phyloP scores from a whole-genome alignment of 2,113 vertebrate species.

The Pygathrix nemaeus region DNA sequence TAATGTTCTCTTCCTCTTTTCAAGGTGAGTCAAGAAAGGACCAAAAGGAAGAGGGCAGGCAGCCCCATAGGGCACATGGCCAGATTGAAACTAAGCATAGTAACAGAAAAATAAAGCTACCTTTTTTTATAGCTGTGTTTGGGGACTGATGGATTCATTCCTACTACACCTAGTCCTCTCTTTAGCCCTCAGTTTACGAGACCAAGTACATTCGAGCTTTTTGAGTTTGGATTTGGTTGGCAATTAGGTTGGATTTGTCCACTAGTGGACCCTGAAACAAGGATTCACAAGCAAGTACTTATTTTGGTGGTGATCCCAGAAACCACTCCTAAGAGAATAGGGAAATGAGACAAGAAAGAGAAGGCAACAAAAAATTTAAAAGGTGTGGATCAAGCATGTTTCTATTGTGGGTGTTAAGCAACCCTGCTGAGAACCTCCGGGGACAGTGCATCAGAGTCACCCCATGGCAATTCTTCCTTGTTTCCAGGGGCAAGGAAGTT shows the following conservation, averaged over 20 bases:
- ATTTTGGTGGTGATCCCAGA: background rate
- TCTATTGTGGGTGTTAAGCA: background rate
- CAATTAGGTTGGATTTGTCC: background rate
- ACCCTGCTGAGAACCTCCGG: background rate
- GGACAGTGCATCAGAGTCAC: background rate
- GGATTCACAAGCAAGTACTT: background rate
- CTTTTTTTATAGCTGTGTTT: background rate
- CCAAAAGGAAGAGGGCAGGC: background rate
- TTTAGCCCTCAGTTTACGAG: background rate
- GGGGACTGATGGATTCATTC: background rate
- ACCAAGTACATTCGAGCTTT: background rate
- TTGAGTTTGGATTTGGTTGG: background rate
- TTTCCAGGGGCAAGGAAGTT: background rate
- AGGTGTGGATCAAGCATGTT: background rate
- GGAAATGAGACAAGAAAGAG: background rate
- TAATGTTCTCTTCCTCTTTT: background rate
- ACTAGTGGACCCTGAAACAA: background rate
- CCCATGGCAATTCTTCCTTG: background rate
- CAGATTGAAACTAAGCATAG: background rate
- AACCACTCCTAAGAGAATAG: background rate
- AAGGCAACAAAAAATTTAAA: background rate
- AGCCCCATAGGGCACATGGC: background rate
- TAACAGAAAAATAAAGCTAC: background rate
- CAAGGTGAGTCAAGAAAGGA: background rate
- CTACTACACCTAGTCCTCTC: no score